These are phyloP conservation scores for Rhagologus leucostigma DNA, from an alignment of 2,113 vertebrate species.

Conservation along the genomic window DNA sequence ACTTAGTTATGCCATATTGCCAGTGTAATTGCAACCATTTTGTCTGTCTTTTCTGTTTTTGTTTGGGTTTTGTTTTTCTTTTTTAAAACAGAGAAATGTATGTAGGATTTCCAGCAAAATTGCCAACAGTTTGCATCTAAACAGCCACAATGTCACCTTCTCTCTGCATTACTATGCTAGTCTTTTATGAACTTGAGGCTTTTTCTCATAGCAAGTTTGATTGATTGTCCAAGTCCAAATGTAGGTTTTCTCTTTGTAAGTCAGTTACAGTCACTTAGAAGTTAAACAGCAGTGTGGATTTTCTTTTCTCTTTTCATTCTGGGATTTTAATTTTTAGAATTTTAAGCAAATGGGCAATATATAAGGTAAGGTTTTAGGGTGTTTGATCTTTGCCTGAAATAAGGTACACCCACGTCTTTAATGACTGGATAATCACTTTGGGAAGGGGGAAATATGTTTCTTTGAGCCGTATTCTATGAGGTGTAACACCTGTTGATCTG, in stretches of 20 bases:
- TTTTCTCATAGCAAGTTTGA: not conserved
- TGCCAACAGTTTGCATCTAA: not conserved
- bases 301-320: not conserved
- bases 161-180: not conserved
- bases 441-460: not conserved
- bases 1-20: conserved; percentile 17
- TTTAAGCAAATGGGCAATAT: not conserved
- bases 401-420: not conserved
- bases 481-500: not conserved
- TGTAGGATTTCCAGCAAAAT: not conserved
- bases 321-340: not conserved
- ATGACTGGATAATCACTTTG: not conserved
- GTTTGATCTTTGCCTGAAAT: not conserved
- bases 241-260: not conserved
- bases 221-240: not conserved
- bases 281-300: not conserved
- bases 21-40: conserved; percentile 12
- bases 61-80: conserved; percentile 2
- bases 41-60: not conserved
- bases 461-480: not conserved
- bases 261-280: not conserved
- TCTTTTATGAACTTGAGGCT: not conserved
- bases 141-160: not conserved
- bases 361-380: not conserved
- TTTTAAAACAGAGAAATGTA: not conserved